Evolutionary conservation across 2,797 vertebrate species (phyloP), one percentile per base, ranked within the genome.

Genomic region (Sparus aurata): DNA sequence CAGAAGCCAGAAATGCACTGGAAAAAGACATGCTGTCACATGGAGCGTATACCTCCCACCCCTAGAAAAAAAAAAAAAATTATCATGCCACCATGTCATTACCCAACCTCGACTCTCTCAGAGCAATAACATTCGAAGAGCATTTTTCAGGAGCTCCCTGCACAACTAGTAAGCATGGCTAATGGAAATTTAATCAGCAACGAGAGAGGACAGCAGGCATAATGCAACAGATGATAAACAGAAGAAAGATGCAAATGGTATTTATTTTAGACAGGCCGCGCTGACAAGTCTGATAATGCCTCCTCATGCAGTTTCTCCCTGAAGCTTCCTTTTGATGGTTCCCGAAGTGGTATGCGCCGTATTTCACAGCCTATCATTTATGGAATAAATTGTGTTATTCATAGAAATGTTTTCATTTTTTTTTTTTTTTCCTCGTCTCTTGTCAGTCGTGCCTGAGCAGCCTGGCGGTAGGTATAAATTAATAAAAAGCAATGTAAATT

Each of bases 121-220:
- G 75, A 79, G 88, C 88, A 92, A 91, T 92, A 91, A 88, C 85
- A 89, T 94, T 89, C 84, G 90, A 84, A 91, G 83, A 91, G 91
- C 90, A 88, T 93, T 92, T 94, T 91, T 91, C 85, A 87, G 83
- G 80, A 80, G 84, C 83, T 85, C 80, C 78, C 89, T 85, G 86
- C 90, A 86, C 84, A 91, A 86, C 82, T 85, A 80, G 90, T 87
- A 91, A 91, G 93, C 93, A 91, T 91, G 89, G 91, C 92, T 95
- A 95, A 96, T 95, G 93, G 93, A 94, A 96, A 95, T 95, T 91
- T 94, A 95, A 95, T 95, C 94, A 95, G 93, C 86, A 91, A 86
- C 83, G 88, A 90, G 92, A 93, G 93, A 92, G 91, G 92, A 92
- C 93, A 95, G 92, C 90, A 82, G 79, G 87, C 94, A 91, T 91